phyloP scores from a whole-genome alignment of 2,888 invertebrate genomes.

The Dermolepida albohirtum region DNA sequence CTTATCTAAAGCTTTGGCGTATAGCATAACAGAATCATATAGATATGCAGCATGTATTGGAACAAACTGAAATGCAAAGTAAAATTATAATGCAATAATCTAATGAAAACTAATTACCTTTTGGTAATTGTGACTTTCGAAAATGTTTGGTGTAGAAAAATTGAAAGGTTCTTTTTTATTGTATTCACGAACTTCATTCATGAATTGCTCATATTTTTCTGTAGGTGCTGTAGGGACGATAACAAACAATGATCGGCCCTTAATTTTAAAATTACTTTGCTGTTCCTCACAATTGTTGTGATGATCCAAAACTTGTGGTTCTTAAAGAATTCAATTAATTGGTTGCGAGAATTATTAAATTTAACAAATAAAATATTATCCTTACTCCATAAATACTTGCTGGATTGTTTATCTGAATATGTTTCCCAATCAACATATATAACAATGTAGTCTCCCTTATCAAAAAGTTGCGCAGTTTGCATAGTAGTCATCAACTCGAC shows the following conservation, averaged over 20 bases:
- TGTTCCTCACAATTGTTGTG: conserved; percentile 73
- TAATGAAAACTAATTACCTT: conserved; percentile 47
- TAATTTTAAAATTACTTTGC: conserved; percentile 73
- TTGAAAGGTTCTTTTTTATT: conserved; percentile 85
- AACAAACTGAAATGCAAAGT: conserved; percentile 75
- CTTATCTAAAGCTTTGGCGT: conserved; percentile 86
- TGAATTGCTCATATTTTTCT: conserved; percentile 79
- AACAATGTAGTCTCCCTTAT: conserved; percentile 94
- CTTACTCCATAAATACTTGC: conserved; percentile 86
- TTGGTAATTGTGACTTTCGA: conserved; percentile 59
- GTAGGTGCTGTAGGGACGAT: conserved; percentile 89
- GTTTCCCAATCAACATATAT: conserved; percentile 94
- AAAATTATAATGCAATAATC: conserved; percentile 14
- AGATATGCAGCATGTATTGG: conserved; percentile 93
- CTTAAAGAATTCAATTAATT: conserved; percentile 55
- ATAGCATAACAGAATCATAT: conserved; percentile 94
- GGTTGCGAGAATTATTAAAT: background rate
- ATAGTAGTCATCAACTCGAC: conserved; percentile 93
- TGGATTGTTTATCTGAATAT: conserved; percentile 79
- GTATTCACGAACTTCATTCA: conserved; percentile 81
- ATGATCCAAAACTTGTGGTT: conserved; percentile 70
- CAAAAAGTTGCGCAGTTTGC: conserved; percentile 88
- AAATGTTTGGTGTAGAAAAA: conserved; percentile 75
- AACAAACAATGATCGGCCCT: conserved; percentile 86
- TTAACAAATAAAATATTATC: conserved; percentile 10